Conservation (phyloP, 2,797 vertebrate genomes). For the Trachurus trachurus region DNA sequence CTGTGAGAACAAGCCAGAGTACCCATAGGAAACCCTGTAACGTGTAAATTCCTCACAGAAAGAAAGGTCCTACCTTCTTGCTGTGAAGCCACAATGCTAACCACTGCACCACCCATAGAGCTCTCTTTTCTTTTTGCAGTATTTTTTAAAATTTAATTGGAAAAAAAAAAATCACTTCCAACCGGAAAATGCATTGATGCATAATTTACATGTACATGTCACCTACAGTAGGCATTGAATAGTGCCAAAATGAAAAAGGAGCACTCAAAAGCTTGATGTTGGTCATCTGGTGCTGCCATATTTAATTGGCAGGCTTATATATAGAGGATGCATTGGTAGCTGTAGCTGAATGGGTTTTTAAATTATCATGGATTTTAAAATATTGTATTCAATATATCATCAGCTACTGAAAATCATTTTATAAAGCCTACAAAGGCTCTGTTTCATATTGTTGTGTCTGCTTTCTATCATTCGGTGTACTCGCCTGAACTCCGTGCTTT, state of each 20-base stretch:
- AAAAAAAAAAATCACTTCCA: not conserved
- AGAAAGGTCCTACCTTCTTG: no score
- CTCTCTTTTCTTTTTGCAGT: not conserved
- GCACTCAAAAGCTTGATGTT: not conserved
- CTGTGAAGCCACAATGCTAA: no score
- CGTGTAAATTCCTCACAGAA: no score
- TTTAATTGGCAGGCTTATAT: constrained; percentile 6
- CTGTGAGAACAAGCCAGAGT: no score
- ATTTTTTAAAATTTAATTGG: not conserved
- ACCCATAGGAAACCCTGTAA: no score
- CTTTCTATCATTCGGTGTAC: constrained; percentile 26
- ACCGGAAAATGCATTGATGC: not conserved
- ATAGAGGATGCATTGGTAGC: constrained; percentile 2
- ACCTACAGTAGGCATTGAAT: not conserved
- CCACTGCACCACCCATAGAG: no score
- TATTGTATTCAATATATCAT: constrained; percentile 21
- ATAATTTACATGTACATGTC: not conserved
- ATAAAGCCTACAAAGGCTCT: constrained; percentile 27
- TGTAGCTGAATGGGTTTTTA: constrained; percentile 6
- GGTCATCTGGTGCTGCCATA: not conserved
- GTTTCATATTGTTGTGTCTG: constrained; percentile 16
- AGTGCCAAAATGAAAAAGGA: not conserved
- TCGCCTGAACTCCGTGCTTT: constrained; percentile 7
- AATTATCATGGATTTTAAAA: constrained; percentile 10
- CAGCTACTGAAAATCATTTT: constrained; percentile 13